Conservation (phyloP, 2,113 vertebrate genomes). For the Zeus faber region DNA sequence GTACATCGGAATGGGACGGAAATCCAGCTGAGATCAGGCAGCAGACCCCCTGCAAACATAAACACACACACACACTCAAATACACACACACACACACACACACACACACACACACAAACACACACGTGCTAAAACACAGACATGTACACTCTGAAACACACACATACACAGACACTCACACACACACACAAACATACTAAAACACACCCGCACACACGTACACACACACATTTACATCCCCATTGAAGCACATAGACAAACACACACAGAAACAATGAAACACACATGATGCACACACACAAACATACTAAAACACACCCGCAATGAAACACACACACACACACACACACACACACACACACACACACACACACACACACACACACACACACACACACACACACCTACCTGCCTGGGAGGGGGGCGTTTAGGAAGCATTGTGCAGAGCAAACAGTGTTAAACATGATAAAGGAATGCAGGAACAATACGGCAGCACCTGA, state of each 20-base stretch:
- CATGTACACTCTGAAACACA: not conserved
- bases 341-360: not conserved
- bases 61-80: no score
- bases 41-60: no score
- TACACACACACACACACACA: no score
- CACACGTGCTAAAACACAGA: no score
- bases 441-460: no score
- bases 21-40: no score
- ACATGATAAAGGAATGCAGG: slow-evolving; percentile 37
- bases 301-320: not conserved
- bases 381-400: slow-evolving; percentile 3
- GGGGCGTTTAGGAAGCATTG: no score
- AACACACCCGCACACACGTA: not conserved
- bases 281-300: not conserved
- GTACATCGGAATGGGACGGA: no score
- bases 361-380: not conserved
- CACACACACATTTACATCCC: not conserved
- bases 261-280: not conserved
- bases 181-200: not conserved
- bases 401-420: no score
- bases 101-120: no score
- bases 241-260: not conserved
- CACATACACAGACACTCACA: not conserved
- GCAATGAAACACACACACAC: not conserved
- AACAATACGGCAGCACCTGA: slow-evolving; percentile 21